Conservation (phyloP, 2,113 vertebrate genomes). For the Promerops cafer region DNA sequence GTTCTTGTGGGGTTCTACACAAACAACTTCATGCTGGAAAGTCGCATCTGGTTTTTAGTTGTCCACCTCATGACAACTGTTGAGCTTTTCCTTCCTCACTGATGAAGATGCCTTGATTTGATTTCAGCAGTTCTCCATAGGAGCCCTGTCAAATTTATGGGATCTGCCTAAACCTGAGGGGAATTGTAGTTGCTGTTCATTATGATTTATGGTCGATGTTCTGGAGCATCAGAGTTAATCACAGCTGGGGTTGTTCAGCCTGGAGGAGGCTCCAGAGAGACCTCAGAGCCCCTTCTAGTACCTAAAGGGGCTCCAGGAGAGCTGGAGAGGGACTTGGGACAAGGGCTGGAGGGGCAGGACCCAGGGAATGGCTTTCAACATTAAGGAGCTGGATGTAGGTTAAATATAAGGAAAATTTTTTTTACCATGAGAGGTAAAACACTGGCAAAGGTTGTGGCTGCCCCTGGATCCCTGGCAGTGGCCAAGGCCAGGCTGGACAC, state of each 20-base stretch:
- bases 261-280: neutral
- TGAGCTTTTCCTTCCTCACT: neutral
- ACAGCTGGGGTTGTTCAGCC: neutral
- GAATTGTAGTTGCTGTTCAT: neutral
- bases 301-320: neutral
- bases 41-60: neutral
- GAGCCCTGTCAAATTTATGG: neutral
- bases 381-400: neutral
- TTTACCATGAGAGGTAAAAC: neutral
- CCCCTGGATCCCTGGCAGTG: neutral
- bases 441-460: neutral
- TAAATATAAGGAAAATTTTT: accelerated
- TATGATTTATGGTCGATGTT: neutral
- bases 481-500: accelerated
- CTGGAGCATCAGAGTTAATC: neutral
- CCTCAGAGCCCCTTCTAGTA: accelerated
- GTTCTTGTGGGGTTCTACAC: neutral
- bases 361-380: neutral
- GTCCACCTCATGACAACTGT: neutral
- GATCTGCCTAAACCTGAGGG: neutral
- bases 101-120: neutral
- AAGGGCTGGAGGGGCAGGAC: neutral
- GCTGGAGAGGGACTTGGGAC: neutral
- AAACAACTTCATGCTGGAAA: neutral
- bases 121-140: neutral